A percentile compares a stretch with the other conserved stretches of the same genome.
These are phyloP conservation scores for Blomia tropicalis DNA, from an alignment of 2,888 invertebrate species.

Conservation along the genomic window DNA sequence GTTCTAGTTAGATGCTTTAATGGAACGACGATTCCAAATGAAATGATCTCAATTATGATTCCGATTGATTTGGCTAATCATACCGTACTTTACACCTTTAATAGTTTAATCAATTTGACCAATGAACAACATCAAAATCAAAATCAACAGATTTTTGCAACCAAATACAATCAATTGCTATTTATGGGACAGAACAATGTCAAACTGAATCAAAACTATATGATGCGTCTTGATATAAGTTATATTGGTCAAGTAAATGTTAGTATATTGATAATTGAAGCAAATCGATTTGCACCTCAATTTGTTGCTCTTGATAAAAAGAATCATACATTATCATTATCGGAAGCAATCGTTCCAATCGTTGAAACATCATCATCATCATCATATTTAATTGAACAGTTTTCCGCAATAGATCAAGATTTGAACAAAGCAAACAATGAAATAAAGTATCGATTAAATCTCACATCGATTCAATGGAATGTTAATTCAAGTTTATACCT, in stretches of 20 bases:
- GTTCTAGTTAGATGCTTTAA: conserved; percentile 37
- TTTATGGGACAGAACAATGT: conserved; percentile 18
- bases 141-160: neutral
- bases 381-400: conserved; percentile 54
- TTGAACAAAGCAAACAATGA: conserved; percentile 33
- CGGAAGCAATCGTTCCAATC: conserved; percentile 48
- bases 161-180: conserved; percentile 10
- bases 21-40: neutral
- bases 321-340: conserved; percentile 72
- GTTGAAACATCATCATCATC: no score
- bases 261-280: conserved; percentile 49
- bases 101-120: neutral
- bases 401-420: conserved; percentile 68
- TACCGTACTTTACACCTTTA: conserved; percentile 7
- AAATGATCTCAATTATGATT: conserved; percentile 1
- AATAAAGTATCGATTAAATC: conserved; percentile 16
- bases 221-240: neutral
- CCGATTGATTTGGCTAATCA: conserved; percentile 17
- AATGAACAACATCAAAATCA: neutral
- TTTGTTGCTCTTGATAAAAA: conserved; percentile 61
- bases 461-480: conserved; percentile 17
- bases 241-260: neutral
- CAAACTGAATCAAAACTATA: neutral
- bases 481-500: conserved; percentile 13
- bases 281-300: conserved; percentile 59